A percentile compares a stretch with the other conserved stretches of the same genome.
Evolutionary conservation across 2,797 vertebrate genomes (phyloP).

Genomic region (Leuciscus waleckii): DNA sequence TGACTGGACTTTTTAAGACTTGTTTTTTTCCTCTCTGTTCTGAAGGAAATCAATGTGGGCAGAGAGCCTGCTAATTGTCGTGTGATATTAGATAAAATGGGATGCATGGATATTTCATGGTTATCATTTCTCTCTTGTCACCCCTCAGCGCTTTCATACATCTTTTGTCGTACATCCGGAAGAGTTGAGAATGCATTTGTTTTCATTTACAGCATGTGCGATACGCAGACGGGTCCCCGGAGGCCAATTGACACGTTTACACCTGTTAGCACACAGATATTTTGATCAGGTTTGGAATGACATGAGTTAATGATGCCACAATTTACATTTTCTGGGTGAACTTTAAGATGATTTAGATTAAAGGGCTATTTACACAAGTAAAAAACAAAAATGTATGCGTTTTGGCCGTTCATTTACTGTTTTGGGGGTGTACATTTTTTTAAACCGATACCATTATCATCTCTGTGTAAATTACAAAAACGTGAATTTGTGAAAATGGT

Average conservation of each 20-base stretch:
- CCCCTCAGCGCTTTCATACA: slow-evolving; percentile 20
- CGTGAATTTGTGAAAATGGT: background rate
- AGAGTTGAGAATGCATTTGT: background rate
- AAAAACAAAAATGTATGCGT: background rate
- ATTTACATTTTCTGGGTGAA: background rate
- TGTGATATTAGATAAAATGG: slow-evolving; percentile 47
- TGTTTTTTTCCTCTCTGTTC: slow-evolving; percentile 31
- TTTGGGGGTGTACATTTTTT: background rate
- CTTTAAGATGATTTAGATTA: background rate
- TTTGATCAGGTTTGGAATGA: background rate
- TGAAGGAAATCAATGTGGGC: slow-evolving; percentile 58
- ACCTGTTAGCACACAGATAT: background rate
- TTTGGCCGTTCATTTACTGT: background rate
- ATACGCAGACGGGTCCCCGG: background rate
- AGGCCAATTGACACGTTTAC: background rate
- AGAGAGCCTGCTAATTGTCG: slow-evolving; percentile 53
- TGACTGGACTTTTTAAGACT: slow-evolving; percentile 41
- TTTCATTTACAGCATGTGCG: background rate
- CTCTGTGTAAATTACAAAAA: background rate
- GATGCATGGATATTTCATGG: slow-evolving; percentile 51
- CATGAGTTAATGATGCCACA: background rate
- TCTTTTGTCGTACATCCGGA: background rate
- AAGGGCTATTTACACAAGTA: background rate
- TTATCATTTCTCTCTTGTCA: slow-evolving; percentile 51
- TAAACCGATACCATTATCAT: background rate